These are phyloP conservation scores for Atopsyche davidsoni DNA, from an alignment of 1,140 invertebrate genomes.

Conservation along the genomic window DNA sequence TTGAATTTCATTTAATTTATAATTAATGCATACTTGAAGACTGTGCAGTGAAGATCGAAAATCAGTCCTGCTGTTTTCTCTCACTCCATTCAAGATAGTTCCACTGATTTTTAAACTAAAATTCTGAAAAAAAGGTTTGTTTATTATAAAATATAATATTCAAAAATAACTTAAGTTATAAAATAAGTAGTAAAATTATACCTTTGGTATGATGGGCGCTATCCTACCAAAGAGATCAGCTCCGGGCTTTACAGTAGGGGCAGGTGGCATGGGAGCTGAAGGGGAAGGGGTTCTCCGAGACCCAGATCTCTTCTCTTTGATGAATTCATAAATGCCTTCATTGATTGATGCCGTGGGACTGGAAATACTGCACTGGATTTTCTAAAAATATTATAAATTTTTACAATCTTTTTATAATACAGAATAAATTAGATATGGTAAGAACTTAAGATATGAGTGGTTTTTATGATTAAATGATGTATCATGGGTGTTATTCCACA, in stretches of 20 bases:
- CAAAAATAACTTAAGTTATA: too few species aligned
- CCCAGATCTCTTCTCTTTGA: conserved; percentile 41
- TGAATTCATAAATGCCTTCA: conserved; percentile 58
- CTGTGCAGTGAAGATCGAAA: conserved; percentile 40
- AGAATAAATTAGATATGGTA: too few species aligned
- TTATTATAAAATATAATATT: conserved; percentile 15
- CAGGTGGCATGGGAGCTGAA: conserved; percentile 32
- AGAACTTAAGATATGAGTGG: too few species aligned
- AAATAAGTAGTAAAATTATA: conserved; percentile 31
- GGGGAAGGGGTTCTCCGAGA: not conserved
- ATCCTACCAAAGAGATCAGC: conserved; percentile 50
- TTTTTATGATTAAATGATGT: too few species aligned
- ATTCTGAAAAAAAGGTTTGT: conserved; percentile 48
- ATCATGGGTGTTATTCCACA: too few species aligned
- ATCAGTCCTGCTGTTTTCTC: conserved; percentile 50
- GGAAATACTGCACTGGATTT: conserved; percentile 64
- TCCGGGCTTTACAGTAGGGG: conserved; percentile 25
- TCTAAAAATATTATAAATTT: conserved; percentile 49
- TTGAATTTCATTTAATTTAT: too few species aligned
- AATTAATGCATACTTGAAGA: conserved; percentile 35
- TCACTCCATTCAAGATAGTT: conserved; percentile 59
- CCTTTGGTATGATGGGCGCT: conserved; percentile 70
- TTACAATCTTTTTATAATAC: not conserved
- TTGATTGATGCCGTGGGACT: conserved; percentile 61
- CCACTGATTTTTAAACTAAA: conserved; percentile 63